phyloP scores from a whole-genome alignment of 2,888 invertebrate genomes.

The Silvanus unidentatus region DNA sequence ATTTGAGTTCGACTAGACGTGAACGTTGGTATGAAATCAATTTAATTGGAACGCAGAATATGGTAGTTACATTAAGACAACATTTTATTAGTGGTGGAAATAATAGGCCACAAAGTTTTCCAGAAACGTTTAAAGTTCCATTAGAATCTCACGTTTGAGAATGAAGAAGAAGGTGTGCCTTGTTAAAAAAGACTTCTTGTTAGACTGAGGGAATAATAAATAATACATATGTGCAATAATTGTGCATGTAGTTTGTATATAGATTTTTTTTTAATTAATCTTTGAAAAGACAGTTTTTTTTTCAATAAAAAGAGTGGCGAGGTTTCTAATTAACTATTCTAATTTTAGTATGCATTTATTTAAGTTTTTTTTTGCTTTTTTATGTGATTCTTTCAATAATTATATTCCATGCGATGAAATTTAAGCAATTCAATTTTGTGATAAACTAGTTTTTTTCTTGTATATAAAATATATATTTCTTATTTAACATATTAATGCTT shows the following conservation, averaged over 20 bases:
- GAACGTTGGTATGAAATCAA: slow-evolving; percentile 50
- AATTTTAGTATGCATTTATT: slow-evolving; percentile 26
- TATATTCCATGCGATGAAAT: slow-evolving; percentile 31
- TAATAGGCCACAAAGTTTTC: slow-evolving; percentile 50
- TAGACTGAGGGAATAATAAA: slow-evolving; percentile 20
- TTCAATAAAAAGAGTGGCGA: slow-evolving; percentile 14
- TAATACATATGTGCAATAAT: slow-evolving; percentile 24
- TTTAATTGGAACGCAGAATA: slow-evolving; percentile 49
- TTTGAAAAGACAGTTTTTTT: slow-evolving; percentile 13
- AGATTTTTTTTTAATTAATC: slow-evolving; percentile 15
- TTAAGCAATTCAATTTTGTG: slow-evolving; percentile 46
- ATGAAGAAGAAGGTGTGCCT: slow-evolving; percentile 12
- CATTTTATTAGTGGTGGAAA: slow-evolving; percentile 48
- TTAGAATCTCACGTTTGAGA: slow-evolving; percentile 55
- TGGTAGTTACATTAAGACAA: slow-evolving; percentile 47
- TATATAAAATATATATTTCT: slow-evolving; percentile 27
- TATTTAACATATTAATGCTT: slow-evolving; percentile 19
- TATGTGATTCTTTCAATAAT: slow-evolving; percentile 44
- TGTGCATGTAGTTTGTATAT: slow-evolving; percentile 22
- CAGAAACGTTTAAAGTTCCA: slow-evolving; percentile 53
- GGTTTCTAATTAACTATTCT: slow-evolving; percentile 9
- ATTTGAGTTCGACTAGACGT: slow-evolving; percentile 48
- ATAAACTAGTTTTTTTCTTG: slow-evolving; percentile 37
- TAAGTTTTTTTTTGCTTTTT: slow-evolving; percentile 39
- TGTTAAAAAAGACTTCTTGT: slow-evolving; percentile 2